Evolutionary conservation across 2,797 vertebrate genomes (phyloP).

Genomic region (Chromobotia macracanthus): DNA sequence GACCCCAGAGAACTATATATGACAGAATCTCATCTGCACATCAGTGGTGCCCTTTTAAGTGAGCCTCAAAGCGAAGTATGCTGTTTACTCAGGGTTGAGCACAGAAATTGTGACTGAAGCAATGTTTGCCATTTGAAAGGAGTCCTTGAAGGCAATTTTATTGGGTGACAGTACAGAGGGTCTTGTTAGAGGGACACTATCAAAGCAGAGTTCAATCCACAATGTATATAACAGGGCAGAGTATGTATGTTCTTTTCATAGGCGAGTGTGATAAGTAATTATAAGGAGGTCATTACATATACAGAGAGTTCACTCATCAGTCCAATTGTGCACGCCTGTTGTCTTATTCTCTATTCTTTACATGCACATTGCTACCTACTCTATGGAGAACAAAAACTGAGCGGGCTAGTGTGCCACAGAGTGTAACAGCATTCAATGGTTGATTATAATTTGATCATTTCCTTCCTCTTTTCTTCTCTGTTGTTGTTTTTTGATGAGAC

Average conservation of each 20-base stretch:
- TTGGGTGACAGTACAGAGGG: slow-evolving; percentile 28
- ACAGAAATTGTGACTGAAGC: slow-evolving; percentile 15
- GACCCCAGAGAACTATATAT: slow-evolving; percentile 6
- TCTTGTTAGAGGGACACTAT: slow-evolving; percentile 40
- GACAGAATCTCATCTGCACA: slow-evolving; percentile 19
- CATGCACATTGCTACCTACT: slow-evolving; percentile 5
- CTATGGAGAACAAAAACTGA: slow-evolving; percentile 34
- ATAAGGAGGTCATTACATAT: slow-evolving; percentile 52
- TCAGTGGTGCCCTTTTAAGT: slow-evolving; percentile 34
- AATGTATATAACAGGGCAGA: neutral
- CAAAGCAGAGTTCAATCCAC: slow-evolving; percentile 38
- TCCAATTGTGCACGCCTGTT: slow-evolving; percentile 37
- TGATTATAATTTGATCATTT: slow-evolving; percentile 45
- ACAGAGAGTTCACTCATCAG: slow-evolving; percentile 42
- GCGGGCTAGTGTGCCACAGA: slow-evolving; percentile 2
- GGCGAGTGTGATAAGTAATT: slow-evolving; percentile 54
- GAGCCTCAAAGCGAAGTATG: slow-evolving; percentile 22
- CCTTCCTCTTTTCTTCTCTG: slow-evolving; percentile 29
- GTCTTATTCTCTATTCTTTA: slow-evolving; percentile 27
- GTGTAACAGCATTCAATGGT: slow-evolving; percentile 27
- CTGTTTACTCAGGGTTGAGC: slow-evolving; percentile 30
- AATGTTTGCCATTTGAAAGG: slow-evolving; percentile 38
- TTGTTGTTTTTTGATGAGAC: slow-evolving; percentile 23
- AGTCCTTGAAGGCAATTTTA: slow-evolving; percentile 37
- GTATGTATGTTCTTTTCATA: slow-evolving; percentile 30